These are phyloP conservation scores for Deilephila elpenor DNA, from an alignment of 2,888 invertebrate species.

Conservation along the genomic window DNA sequence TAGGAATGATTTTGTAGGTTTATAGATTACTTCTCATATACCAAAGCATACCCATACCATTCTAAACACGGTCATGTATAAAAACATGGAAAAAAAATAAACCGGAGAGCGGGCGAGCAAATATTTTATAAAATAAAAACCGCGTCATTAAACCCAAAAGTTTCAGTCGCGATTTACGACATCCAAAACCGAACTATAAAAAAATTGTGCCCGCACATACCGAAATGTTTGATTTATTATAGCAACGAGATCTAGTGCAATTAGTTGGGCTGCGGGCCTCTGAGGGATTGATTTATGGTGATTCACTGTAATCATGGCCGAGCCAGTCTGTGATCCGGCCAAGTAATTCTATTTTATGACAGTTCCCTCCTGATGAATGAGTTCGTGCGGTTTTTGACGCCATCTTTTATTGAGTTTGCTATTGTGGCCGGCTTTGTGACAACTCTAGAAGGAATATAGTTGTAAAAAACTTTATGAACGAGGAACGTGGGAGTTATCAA, in stretches of 20 bases:
- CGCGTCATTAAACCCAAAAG: constrained; percentile 60
- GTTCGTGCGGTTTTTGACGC: constrained; percentile 66
- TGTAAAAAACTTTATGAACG: constrained; percentile 30
- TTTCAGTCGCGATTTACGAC: constrained; percentile 67
- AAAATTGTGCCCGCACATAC: constrained; percentile 72
- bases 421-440: constrained; percentile 54
- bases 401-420: constrained; percentile 65
- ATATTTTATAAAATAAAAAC: constrained; percentile 51
- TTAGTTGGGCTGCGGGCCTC: constrained; percentile 77
- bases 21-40: too few species aligned
- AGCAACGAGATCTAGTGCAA: constrained; percentile 67
- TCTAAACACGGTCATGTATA: background rate
- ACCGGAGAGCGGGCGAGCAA: constrained; percentile 34
- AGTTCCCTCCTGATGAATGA: constrained; percentile 64
- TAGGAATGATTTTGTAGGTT: too few species aligned
- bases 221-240: constrained; percentile 79
- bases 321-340: constrained; percentile 69
- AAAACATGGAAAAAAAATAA: constrained; percentile 14
- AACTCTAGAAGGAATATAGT: constrained; percentile 34
- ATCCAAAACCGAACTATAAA: constrained; percentile 60
- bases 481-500: constrained; percentile 15
- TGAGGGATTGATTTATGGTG: constrained; percentile 81
- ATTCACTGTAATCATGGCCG: constrained; percentile 75
- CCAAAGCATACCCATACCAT: background rate
- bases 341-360: constrained; percentile 77